Base-by-base conservation (phyloP, 2,888 invertebrate genomes). In the Luperina nickerlii region DNA sequence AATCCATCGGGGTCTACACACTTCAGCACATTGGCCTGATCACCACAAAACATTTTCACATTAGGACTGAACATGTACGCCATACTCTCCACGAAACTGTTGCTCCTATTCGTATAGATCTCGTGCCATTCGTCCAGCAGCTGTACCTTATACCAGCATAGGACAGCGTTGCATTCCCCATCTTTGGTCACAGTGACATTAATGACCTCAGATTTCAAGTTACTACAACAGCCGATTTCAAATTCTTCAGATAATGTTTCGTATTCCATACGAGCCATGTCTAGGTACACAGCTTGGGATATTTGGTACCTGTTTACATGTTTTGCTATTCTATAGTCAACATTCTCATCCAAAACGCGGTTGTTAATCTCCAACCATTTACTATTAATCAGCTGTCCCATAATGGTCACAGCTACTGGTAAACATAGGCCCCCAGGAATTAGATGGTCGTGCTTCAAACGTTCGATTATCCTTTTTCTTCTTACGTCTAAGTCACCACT, bases 101-200 rank as follows among this genome's bases (percentile, higher is more conserved):
- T 82, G 32, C 78, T 65, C 32, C 88, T 79, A 7, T 87, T 74
- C 1, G 87, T 90, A 24, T 71, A 74, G 6, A 89, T 77, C 27
- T 68, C 84, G 5, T 74, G 15, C 48, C 84, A 83, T 7, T 66
- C 78, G 3, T 82, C 80, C 24, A 90, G 11, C 66, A 90, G 11
- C 60, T 81, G 80, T 3, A 90, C 72, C 42, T 79, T 80, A 68
- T 87, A 89, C 89, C 90, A 90, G 48, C 87, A 87, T 60, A 90
- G 60, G 1, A 90, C 38, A 0, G 84, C 89, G 54, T 79, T 87
- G n/a, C 79, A 79, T 7, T 76, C 73, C 3, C 87, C 86, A 42
- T 87, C 83, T 62, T 77, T 45, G 11, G 42, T 18, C 15, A 77
- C 76, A 4, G 67, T 27, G 0, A 85, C 81, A 54, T 83, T 70